Evolutionary conservation across 2,888 invertebrate genomes (phyloP).

Genomic region (Orthosia gracilis): DNA sequence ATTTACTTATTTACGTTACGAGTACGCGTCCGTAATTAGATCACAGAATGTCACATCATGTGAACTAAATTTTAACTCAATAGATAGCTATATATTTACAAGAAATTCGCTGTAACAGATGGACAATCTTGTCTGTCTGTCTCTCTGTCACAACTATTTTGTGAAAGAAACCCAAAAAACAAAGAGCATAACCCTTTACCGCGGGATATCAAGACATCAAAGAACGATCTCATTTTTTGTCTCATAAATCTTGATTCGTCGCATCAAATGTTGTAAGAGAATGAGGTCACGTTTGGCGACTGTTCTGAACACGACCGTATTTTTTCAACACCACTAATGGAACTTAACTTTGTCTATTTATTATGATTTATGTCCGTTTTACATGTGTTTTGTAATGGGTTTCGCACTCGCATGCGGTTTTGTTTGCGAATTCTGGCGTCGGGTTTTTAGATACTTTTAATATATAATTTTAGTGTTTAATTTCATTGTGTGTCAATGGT

Average conservation of each 20-base stretch:
- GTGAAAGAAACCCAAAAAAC: not conserved
- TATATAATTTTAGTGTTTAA: not conserved
- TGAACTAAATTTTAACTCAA: not conserved
- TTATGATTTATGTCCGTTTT: constrained; percentile 55
- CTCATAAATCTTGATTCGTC: constrained; percentile 63
- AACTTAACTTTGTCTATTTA: constrained; percentile 56
- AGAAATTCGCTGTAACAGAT: not conserved
- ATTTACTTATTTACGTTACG: not conserved
- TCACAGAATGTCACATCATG: not conserved
- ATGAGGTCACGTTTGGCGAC: constrained; percentile 73
- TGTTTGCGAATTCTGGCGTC: not conserved
- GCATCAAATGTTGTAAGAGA: constrained; percentile 50
- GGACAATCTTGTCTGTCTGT: not conserved
- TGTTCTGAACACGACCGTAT: constrained; percentile 64
- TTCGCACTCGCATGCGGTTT: constrained; percentile 12
- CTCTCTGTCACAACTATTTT: no score
- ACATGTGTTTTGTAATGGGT: constrained; percentile 40
- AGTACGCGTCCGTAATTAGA: not conserved
- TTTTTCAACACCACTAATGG: constrained; percentile 66
- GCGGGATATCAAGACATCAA: constrained; percentile 56
- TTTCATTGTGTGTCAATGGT: no score
- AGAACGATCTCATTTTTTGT: constrained; percentile 57
- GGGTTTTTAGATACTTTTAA: no score
- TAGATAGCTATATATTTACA: not conserved
- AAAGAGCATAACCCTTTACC: constrained; percentile 39